A percentile compares a stretch with the other conserved stretches of the same genome.
These are phyloP conservation scores for Rhyacichthys aspro DNA, from an alignment of 2,797 vertebrate genomes.

Conservation along the genomic window DNA sequence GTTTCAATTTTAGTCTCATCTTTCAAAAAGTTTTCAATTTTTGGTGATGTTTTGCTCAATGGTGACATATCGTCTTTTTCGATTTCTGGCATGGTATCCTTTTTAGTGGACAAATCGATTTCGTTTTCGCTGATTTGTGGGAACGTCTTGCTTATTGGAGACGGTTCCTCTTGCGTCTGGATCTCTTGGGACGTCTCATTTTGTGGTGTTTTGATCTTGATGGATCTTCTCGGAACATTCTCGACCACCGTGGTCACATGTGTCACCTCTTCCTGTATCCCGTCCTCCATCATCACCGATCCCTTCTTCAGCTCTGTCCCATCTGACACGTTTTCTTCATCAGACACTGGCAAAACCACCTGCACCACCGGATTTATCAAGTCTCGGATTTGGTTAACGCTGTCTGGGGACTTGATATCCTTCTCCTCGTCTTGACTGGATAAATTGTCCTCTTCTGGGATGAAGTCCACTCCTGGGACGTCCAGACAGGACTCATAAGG, in stretches of 20 bases:
- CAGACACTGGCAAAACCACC: constrained; percentile 29
- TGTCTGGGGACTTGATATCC: constrained; percentile 72
- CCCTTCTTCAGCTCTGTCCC: constrained; percentile 51
- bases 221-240: constrained; percentile 39
- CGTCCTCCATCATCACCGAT: constrained; percentile 59
- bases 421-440: constrained; percentile 10
- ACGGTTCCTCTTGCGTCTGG: background rate
- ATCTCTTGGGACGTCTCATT: no score
- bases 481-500: constrained; percentile 82
- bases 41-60: background rate
- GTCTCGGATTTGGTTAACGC: constrained; percentile 78
- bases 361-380: constrained; percentile 79
- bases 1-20: background rate
- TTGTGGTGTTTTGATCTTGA: background rate
- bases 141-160: background rate
- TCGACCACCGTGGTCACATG: constrained; percentile 53
- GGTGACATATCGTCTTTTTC: background rate
- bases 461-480: constrained; percentile 77
- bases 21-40: background rate
- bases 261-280: constrained; percentile 52
- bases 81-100: background rate
- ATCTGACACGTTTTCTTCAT: constrained; percentile 31
- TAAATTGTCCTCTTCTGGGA: constrained; percentile 72
- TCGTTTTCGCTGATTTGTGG: background rate
- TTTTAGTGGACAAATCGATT: background rate